phyloP scores from a whole-genome alignment of 1,140 invertebrate genomes.

The Trichonephila clavata region DNA sequence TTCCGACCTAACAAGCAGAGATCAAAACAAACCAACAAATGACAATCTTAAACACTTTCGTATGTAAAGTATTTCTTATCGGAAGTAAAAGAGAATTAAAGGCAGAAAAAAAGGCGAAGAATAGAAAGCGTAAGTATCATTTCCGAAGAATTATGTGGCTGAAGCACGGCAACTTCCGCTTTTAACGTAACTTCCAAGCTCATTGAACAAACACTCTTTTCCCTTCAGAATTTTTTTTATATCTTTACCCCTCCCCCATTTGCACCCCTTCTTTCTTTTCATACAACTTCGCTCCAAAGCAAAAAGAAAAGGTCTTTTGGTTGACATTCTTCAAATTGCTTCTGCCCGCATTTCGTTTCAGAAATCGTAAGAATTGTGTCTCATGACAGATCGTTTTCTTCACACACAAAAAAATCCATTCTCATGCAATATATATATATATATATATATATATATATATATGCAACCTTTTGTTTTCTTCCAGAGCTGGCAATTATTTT shows the following conservation, averaged over 20 bases:
- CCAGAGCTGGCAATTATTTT: conserved; percentile 49
- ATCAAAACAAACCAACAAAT: conserved; percentile 1
- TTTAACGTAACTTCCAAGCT: conserved; percentile 10
- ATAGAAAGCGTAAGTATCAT: conserved; percentile 40
- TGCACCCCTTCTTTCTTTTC: conserved; percentile 33
- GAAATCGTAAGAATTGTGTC: conserved; percentile 59
- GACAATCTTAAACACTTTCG: conserved; percentile 17
- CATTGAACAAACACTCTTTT: conserved; percentile 53
- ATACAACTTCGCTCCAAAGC: not conserved
- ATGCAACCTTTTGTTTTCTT: conserved; percentile 67
- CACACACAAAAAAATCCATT: conserved; percentile 9
- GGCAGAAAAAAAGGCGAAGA: not conserved
- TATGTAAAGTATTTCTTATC: conserved; percentile 30
- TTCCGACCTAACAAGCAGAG: not conserved
- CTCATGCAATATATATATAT: not conserved
- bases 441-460: conserved; percentile 23
- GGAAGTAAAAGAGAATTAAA: conserved; percentile 22
- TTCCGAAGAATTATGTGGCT: conserved; percentile 65
- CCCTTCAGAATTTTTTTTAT: not conserved
- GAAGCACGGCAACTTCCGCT: conserved; percentile 46
- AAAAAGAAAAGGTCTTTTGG: conserved; percentile 40
- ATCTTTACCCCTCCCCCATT: not conserved
- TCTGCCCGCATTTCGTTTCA: conserved; percentile 63
- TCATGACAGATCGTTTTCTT: conserved; percentile 69
- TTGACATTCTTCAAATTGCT: conserved; percentile 73